Evolutionary conservation across 2,113 vertebrate genomes (phyloP).

Genomic region (Peucedramus taeniatus): DNA sequence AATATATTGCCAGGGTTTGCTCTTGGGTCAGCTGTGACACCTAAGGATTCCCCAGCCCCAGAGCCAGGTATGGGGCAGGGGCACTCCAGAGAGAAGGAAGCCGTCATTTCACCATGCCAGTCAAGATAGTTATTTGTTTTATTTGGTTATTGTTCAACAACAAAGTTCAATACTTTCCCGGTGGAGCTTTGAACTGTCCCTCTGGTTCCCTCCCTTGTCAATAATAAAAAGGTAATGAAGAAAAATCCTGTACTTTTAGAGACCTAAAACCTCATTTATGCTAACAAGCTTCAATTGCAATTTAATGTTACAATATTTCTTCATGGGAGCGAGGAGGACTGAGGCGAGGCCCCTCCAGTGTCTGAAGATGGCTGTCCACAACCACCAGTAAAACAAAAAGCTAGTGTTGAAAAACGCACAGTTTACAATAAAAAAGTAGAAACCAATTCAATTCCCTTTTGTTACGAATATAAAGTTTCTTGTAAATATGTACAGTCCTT

Average conservation of each 20-base stretch:
- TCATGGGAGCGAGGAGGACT: constrained; percentile 66
- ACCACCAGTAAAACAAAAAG: constrained; percentile 74
- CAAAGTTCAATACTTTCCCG: constrained; percentile 67
- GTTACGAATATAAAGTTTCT: constrained; percentile 88
- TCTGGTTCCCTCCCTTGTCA: constrained; percentile 60
- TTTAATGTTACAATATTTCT: constrained; percentile 60
- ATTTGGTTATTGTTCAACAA: constrained; percentile 75
- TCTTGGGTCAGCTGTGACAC: background rate
- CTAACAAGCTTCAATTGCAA: constrained; percentile 64
- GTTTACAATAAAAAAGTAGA: constrained; percentile 89
- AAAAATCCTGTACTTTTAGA: constrained; percentile 70
- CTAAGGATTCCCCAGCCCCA: background rate
- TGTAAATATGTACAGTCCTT: constrained; percentile 85
- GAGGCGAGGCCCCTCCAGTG: constrained; percentile 53
- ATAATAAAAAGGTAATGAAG: constrained; percentile 77
- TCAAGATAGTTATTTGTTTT: constrained; percentile 69
- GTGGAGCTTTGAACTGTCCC: constrained; percentile 53
- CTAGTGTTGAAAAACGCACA: constrained; percentile 80
- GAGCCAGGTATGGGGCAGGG: background rate
- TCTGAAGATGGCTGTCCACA: constrained; percentile 65
- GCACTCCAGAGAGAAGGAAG: constrained; percentile 42
- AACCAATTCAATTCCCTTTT: constrained; percentile 83
- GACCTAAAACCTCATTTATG: constrained; percentile 65
- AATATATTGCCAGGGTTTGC: background rate
- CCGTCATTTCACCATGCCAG: constrained; percentile 48